These are phyloP conservation scores for Ammodytes marinus DNA, from an alignment of 2,113 vertebrate species.

Conservation along the genomic window DNA sequence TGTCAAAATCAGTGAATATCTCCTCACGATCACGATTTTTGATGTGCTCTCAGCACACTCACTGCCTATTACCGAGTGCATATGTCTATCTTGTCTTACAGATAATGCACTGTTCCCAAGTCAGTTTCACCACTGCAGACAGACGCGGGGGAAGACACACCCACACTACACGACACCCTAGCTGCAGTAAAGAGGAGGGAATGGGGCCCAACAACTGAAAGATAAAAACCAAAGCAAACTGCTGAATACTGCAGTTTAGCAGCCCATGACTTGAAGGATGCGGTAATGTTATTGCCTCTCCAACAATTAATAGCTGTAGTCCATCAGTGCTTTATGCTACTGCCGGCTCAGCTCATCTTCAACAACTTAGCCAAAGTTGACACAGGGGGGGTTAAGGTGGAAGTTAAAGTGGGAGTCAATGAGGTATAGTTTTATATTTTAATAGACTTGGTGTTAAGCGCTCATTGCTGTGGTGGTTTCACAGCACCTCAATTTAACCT, in stretches of 20 bases:
- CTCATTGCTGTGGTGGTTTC: not conserved
- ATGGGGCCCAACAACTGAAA: not conserved
- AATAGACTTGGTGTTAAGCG: not conserved
- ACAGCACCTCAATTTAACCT: not conserved
- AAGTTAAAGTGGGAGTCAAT: slow-evolving; percentile 2
- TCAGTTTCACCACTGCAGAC: slow-evolving; percentile 52
- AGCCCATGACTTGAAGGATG: slow-evolving; percentile 29
- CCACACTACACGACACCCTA: slow-evolving; percentile 32
- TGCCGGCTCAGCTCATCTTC: slow-evolving; percentile 55
- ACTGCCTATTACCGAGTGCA: slow-evolving; percentile 27
- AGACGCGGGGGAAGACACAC: slow-evolving; percentile 41
- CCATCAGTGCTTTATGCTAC: slow-evolving; percentile 4
- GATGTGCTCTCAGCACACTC: not conserved
- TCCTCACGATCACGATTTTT: not conserved
- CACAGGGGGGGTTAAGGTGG: not conserved
- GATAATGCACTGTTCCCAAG: slow-evolving; percentile 20
- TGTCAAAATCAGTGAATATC: too few relatives aligned
- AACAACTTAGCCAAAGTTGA: slow-evolving; percentile 6
- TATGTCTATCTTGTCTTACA: slow-evolving; percentile 10
- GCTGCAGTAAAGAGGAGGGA: slow-evolving; percentile 35
- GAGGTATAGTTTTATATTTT: not conserved
- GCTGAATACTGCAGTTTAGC: slow-evolving; percentile 8
- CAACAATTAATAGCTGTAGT: slow-evolving; percentile 21
- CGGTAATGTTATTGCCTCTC: slow-evolving; percentile 38
- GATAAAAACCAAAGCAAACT: slow-evolving; percentile 5